Evolutionary conservation across 2,797 vertebrate species (phyloP), one percentile per base, ranked within the genome.

Genomic region (Typhlichthys eigenmanni): DNA sequence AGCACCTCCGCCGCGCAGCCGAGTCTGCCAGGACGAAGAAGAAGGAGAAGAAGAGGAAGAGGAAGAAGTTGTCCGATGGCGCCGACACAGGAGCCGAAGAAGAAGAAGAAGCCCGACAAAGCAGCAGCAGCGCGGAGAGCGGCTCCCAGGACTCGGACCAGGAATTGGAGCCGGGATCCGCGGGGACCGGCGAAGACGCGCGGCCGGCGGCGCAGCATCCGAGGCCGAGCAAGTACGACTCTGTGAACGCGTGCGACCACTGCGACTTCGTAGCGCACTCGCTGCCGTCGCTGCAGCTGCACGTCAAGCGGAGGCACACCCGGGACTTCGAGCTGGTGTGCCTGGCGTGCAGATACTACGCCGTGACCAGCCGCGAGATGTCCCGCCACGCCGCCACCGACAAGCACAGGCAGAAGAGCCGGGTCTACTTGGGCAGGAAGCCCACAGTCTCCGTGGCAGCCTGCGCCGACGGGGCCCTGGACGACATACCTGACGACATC

Each of bases 251-350:
- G 5, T 98, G 97, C 19, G 13, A 57, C 3, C 90, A 95, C 66
- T 99, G 96, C 69, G 90, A 92, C 64, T 98, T 98, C 68, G 77
- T 85, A 24, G 94, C 96, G 66, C 95, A 97, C 63, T 96, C 96
- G 17, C 71, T 92, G 13, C 85, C 95, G 16, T 95, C 97, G 0
- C 92, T 99, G 19, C 95, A 95, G 58, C 89, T 96, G 47, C 98
- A 98, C 0, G 75, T 98, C 65, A 98, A 97, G 73, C 91, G 95
- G 77, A 97, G 94, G 49, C 98, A 99, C 81, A 95, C 94, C 12
- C 95, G 91, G 78, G 95, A 97, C 63, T 99, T 96, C 85, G 95
- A 98, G 72, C 98, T 94, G 62, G 96, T 96, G 53, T 99, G 98
- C 78, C 91, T 96, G 85, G 98, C 96, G 0, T 99, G 98, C 72